These are phyloP conservation scores for Mylabris sibirica DNA, from an alignment of 2,888 invertebrate species.

Conservation along the genomic window DNA sequence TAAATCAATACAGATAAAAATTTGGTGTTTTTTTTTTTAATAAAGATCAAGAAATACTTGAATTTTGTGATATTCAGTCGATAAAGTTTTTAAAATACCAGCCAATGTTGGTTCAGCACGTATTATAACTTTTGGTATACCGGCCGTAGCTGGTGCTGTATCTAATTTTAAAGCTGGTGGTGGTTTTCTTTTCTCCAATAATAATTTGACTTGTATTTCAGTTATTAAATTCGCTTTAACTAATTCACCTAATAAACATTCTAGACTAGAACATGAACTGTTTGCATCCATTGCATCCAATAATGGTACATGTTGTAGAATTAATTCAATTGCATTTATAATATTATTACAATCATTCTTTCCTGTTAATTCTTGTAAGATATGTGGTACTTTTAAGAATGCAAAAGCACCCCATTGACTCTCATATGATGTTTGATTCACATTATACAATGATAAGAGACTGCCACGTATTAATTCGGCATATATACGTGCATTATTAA, in stretches of 20 bases:
- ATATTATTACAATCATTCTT: constrained; percentile 60
- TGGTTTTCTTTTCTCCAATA: constrained; percentile 67
- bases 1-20: constrained; percentile 27
- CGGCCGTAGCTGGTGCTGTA: constrained; percentile 68
- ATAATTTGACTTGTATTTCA: constrained; percentile 78
- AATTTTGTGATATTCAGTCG: constrained; percentile 88
- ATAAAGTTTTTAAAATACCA: constrained; percentile 88
- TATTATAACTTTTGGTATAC: constrained; percentile 80
- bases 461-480: constrained; percentile 90
- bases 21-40: not conserved
- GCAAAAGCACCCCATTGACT: constrained; percentile 94
- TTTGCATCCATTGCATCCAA: constrained; percentile 90
- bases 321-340: constrained; percentile 81
- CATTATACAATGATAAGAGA: constrained; percentile 88
- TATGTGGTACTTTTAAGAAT: constrained; percentile 88
- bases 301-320: constrained; percentile 84
- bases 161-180: constrained; percentile 66
- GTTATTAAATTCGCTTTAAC: constrained; percentile 80
- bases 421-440: constrained; percentile 82
- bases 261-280: constrained; percentile 86
- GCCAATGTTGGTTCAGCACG: constrained; percentile 89
- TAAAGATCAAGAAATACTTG: too few species aligned
- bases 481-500: constrained; percentile 80
- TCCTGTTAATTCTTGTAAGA: constrained; percentile 64
- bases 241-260: constrained; percentile 83